Evolutionary conservation across 2,888 invertebrate species (phyloP).

Genomic region (Orthosia incerta): DNA sequence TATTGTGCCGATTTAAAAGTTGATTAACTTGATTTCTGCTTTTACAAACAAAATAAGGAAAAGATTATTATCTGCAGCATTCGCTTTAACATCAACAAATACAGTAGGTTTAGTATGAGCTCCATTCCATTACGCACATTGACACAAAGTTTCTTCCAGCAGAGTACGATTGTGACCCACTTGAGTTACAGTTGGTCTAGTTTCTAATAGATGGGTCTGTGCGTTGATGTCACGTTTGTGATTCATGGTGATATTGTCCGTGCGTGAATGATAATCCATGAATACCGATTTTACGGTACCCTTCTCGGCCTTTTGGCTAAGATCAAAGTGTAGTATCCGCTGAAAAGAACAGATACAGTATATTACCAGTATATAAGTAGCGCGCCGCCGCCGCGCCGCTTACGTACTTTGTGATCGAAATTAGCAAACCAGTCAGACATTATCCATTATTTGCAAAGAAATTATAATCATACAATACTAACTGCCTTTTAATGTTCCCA

Average conservation of each 20-base stretch:
- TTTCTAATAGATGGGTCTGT: conserved; percentile 41
- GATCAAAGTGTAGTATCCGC: conserved; percentile 20
- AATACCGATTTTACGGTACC: not conserved
- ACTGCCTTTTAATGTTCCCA: too few relatives aligned
- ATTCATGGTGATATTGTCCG: conserved; percentile 38
- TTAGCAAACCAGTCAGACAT: too few relatives aligned
- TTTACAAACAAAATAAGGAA: conserved; percentile 6
- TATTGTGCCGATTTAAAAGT: not conserved
- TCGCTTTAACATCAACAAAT: conserved; percentile 24
- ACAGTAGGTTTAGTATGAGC: conserved; percentile 18
- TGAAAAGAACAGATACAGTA: too few relatives aligned
- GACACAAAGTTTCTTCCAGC: not conserved
- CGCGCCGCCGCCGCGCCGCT: too few relatives aligned
- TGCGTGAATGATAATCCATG: not conserved
- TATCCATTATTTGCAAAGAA: too few relatives aligned
- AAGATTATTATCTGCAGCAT: conserved; percentile 7
- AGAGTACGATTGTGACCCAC: conserved; percentile 21
- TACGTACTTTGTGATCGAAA: too few relatives aligned
- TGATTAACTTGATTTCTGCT: not conserved
- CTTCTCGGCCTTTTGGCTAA: conserved; percentile 13
- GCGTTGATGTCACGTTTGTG: conserved; percentile 39
- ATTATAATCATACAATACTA: too few relatives aligned
- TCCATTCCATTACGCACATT: conserved; percentile 36
- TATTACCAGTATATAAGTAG: too few relatives aligned
- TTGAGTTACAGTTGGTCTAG: not conserved